Conservation (phyloP, 2,888 invertebrate species). For the Junonia oenone region DNA sequence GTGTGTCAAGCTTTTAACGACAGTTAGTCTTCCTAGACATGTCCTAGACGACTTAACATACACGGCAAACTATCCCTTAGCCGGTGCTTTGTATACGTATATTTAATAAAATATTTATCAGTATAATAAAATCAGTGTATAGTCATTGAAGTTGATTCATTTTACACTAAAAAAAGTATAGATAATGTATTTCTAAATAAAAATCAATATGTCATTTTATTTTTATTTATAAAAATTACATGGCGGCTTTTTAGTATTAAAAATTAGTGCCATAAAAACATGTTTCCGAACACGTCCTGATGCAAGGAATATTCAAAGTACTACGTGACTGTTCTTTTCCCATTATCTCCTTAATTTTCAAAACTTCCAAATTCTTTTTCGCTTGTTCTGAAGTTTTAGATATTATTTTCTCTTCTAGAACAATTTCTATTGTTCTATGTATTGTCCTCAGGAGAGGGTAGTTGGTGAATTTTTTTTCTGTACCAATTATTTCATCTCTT, state of each 20-base stretch:
- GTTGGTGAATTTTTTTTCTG: not conserved
- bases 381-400: not conserved
- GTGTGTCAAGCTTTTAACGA: too few relatives aligned
- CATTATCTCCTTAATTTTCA: not conserved
- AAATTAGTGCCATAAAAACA: not conserved
- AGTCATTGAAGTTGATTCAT: too few relatives aligned
- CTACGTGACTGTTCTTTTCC: not conserved
- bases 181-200: not conserved
- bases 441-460: constrained; percentile 3
- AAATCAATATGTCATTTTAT: not conserved
- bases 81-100: too few relatives aligned
- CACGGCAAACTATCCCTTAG: too few relatives aligned
- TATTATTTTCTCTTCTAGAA: not conserved
- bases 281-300: not conserved
- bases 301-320: not conserved
- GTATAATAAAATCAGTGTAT: too few relatives aligned
- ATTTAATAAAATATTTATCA: too few relatives aligned
- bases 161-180: too few relatives aligned
- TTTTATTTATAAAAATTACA: too few relatives aligned
- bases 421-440: not conserved
- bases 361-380: not conserved
- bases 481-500: not conserved
- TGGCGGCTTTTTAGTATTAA: not conserved
- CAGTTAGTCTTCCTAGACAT: too few relatives aligned
- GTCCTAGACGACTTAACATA: too few relatives aligned